Conservation (phyloP, 2,888 invertebrate genomes). For the Opisthograptis luteolata region DNA sequence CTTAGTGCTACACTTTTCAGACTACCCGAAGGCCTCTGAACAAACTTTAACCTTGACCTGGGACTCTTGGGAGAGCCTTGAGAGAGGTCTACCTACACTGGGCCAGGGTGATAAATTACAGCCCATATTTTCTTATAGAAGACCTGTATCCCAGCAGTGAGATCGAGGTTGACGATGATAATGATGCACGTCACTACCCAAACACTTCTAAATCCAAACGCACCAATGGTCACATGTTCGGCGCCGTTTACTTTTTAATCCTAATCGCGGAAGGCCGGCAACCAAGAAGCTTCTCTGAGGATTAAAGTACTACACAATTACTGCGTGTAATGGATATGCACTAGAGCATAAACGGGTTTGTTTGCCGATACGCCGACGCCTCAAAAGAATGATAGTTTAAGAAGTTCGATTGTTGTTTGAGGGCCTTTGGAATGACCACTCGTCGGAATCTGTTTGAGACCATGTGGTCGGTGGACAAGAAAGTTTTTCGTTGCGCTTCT, state of each 20-base stretch:
- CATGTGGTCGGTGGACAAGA: constrained; percentile 21
- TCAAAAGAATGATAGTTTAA: constrained; percentile 33
- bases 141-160: too few relatives aligned
- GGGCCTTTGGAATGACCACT: constrained; percentile 42
- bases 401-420: constrained; percentile 47
- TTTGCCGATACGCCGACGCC: constrained; percentile 68
- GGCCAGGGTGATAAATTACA: too few relatives aligned
- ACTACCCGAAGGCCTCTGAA: too few relatives aligned
- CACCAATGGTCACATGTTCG: constrained; percentile 12
- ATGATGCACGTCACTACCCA: constrained; percentile 11
- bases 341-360: constrained; percentile 73
- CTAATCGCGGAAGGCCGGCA: constrained; percentile 49
- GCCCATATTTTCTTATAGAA: too few relatives aligned
- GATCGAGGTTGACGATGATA: too few relatives aligned
- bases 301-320: constrained; percentile 65
- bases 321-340: constrained; percentile 79
- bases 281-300: constrained; percentile 58
- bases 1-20: too few relatives aligned
- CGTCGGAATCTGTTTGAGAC: constrained; percentile 23
- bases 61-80: too few relatives aligned
- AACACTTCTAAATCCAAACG: constrained; percentile 48
- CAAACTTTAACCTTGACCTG: too few relatives aligned
- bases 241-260: background rate
- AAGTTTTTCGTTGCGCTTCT: constrained; percentile 10
- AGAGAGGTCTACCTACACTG: too few relatives aligned